phyloP scores from a whole-genome alignment of 2,888 invertebrate genomes.

The Eledone cirrhosa region DNA sequence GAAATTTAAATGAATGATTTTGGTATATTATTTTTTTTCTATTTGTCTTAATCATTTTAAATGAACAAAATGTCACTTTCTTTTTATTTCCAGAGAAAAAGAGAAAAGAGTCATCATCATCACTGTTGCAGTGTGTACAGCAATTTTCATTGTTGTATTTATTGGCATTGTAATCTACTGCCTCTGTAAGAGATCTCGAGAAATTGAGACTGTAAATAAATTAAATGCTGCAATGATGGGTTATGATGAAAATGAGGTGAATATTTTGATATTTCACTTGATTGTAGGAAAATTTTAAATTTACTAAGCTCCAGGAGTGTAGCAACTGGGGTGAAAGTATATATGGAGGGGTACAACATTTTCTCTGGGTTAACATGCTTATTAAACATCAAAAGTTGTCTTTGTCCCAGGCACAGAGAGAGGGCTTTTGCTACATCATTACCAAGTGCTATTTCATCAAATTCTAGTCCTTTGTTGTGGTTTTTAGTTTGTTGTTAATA shows the following conservation, averaged over 20 bases:
- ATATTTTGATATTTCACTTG: background rate
- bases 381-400: too few relatives aligned
- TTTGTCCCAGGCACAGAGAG: too few relatives aligned
- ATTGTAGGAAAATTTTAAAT: too few relatives aligned
- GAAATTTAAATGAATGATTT: background rate
- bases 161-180: slow-evolving; percentile 40
- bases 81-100: slow-evolving; percentile 40
- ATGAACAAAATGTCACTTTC: background rate
- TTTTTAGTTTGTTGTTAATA: too few relatives aligned
- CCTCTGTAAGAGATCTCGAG: background rate
- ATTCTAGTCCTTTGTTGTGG: too few relatives aligned
- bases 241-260: slow-evolving; percentile 72
- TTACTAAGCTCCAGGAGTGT: too few relatives aligned
- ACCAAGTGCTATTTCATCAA: too few relatives aligned
- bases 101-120: slow-evolving; percentile 46
- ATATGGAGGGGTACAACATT: too few relatives aligned
- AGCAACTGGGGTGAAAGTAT: too few relatives aligned
- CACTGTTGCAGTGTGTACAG: slow-evolving; percentile 36
- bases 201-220: slow-evolving; percentile 87
- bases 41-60: background rate
- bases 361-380: too few relatives aligned
- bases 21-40: background rate
- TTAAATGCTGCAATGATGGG: slow-evolving; percentile 88
- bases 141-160: slow-evolving; percentile 38
- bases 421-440: too few relatives aligned